Evolutionary conservation across 2,797 vertebrate genomes (phyloP).

Genomic region (Gymnothorax reevesii): DNA sequence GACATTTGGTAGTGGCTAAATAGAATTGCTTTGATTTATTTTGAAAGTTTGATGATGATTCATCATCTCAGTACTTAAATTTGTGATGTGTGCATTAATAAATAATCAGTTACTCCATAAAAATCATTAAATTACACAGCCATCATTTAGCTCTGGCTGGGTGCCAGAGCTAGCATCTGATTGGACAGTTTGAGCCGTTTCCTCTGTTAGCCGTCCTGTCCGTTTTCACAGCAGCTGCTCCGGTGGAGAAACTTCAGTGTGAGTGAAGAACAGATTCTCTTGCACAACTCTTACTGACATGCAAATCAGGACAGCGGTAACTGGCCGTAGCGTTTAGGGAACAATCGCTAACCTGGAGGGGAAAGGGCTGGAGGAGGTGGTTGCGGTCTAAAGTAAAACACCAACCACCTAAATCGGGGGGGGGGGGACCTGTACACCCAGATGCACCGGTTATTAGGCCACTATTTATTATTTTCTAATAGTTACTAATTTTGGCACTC

Average conservation of each 20-base stretch:
- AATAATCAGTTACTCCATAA: background rate
- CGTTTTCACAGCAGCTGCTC: background rate
- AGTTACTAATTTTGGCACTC: too few relatives aligned
- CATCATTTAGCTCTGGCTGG: background rate
- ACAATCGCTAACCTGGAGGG: background rate
- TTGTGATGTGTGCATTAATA: background rate
- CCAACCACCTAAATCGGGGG: too few relatives aligned
- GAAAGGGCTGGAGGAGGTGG: too few relatives aligned
- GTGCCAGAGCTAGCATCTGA: background rate
- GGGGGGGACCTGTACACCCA: too few relatives aligned
- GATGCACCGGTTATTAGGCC: too few relatives aligned
- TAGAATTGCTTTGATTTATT: constrained; percentile 5
- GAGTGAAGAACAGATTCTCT: background rate
- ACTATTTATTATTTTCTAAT: too few relatives aligned
- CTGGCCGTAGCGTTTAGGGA: background rate
- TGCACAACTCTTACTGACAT: background rate
- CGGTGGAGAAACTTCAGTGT: background rate
- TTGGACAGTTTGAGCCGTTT: background rate
- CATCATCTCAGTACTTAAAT: constrained; percentile 7
- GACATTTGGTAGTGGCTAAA: background rate
- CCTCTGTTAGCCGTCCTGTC: background rate
- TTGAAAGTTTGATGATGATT: background rate
- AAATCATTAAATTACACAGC: background rate
- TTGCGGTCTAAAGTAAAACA: too few relatives aligned
- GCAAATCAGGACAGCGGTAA: background rate